A percentile compares a stretch with the other conserved stretches of the same genome.
Evolutionary conservation across 2,797 vertebrate genomes (phyloP).

Genomic region (Anomalospiza imberbis): DNA sequence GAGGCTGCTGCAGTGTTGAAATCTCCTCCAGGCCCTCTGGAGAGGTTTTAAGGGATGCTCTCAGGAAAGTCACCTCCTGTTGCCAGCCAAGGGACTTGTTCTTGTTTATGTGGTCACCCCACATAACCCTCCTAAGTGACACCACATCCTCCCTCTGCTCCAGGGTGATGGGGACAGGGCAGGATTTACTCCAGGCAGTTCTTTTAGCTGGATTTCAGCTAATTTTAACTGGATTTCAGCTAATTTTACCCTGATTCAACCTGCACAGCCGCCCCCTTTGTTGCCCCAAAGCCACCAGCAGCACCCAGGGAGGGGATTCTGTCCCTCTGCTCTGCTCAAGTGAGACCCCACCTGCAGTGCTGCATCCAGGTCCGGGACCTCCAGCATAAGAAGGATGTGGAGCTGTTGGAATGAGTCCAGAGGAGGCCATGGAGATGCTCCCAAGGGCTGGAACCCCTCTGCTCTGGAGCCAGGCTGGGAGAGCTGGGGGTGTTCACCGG

Average conservation of each 20-base stretch:
- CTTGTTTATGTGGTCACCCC: not conserved
- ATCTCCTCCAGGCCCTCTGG: not conserved
- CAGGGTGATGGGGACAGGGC: not conserved
- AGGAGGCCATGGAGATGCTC: not conserved
- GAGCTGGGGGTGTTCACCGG: not conserved
- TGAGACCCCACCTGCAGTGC: not conserved
- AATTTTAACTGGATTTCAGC: not conserved
- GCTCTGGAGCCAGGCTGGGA: not conserved
- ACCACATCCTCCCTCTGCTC: not conserved
- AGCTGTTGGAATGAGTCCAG: not conserved
- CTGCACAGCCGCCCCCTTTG: accelerated
- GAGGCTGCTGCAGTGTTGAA: not conserved
- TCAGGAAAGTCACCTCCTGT: not conserved
- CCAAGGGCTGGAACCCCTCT: not conserved
- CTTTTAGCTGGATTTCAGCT: not conserved
- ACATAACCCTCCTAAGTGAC: not conserved
- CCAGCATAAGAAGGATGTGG: not conserved
- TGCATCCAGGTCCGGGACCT: not conserved
- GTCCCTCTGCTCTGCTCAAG: not conserved
- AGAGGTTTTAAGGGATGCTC: not conserved
- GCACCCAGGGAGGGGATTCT: not conserved
- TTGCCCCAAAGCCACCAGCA: not conserved
- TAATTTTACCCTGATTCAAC: not conserved
- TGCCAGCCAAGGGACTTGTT: not conserved
- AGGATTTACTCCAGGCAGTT: not conserved